These are phyloP conservation scores for Endomychus coccineus DNA, from an alignment of 2,888 invertebrate species.

Conservation along the genomic window DNA sequence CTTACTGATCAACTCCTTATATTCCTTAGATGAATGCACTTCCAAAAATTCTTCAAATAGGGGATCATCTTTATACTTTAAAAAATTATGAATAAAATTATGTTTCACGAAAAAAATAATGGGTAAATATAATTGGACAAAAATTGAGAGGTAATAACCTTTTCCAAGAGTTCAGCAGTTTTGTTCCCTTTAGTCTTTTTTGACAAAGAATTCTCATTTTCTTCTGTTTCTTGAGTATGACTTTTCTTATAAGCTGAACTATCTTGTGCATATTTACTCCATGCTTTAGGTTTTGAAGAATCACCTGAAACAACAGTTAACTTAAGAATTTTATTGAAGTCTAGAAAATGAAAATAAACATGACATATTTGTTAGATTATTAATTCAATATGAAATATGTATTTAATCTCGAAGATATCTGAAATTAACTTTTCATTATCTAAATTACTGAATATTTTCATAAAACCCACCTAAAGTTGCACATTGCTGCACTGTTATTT, in stretches of 20 bases:
- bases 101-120: background rate
- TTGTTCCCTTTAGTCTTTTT: constrained; percentile 31
- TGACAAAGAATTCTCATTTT: constrained; percentile 26
- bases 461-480: constrained; percentile 55
- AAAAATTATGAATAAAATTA: constrained; percentile 14
- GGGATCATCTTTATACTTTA: constrained; percentile 77
- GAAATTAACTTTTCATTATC: constrained; percentile 7
- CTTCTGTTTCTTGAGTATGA: constrained; percentile 35
- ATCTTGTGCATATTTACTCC: constrained; percentile 87
- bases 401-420: too few relatives aligned
- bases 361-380: background rate
- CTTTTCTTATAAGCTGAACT: constrained; percentile 58
- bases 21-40: constrained; percentile 59
- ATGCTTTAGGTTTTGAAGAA: constrained; percentile 73
- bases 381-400: too few relatives aligned
- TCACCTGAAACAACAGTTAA: constrained; percentile 42
- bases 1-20: constrained; percentile 24
- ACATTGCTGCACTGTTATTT: constrained; percentile 71
- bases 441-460: constrained; percentile 18
- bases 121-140: background rate
- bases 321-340: background rate
- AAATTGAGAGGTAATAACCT: constrained; percentile 46
- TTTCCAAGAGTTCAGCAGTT: constrained; percentile 51
- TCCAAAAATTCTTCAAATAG: constrained; percentile 84
- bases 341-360: too few relatives aligned